phyloP scores from a whole-genome alignment of 2,888 invertebrate genomes.

The Sphinx pinastri region DNA sequence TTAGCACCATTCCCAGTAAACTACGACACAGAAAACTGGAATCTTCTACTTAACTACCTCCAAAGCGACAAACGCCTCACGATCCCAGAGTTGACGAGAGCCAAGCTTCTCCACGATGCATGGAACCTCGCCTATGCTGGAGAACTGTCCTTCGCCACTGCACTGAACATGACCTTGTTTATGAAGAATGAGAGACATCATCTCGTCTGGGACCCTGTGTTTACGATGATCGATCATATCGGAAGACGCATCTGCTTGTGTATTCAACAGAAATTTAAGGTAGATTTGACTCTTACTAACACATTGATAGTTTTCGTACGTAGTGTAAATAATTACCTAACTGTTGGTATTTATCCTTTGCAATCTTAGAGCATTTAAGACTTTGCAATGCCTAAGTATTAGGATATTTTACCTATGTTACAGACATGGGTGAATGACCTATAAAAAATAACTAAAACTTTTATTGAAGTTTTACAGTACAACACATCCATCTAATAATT shows the following conservation, averaged over 20 bases:
- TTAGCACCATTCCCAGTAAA: slow-evolving; percentile 92
- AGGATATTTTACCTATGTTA: too few species aligned
- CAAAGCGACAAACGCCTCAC: slow-evolving; percentile 77
- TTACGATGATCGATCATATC: slow-evolving; percentile 92
- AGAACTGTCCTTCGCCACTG: slow-evolving; percentile 89
- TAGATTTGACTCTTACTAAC: slow-evolving; percentile 49
- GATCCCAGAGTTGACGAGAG: slow-evolving; percentile 89
- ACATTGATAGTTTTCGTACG: too few species aligned
- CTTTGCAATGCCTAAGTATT: too few species aligned
- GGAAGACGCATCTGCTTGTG: slow-evolving; percentile 87
- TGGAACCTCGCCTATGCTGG: slow-evolving; percentile 92
- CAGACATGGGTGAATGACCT: too few species aligned
- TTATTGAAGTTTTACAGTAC: too few species aligned
- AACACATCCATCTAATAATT: too few species aligned
- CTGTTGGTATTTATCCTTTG: too few species aligned
- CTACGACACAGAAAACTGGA: slow-evolving; percentile 91
- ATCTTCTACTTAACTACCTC: slow-evolving; percentile 87
- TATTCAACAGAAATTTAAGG: slow-evolving; percentile 89
- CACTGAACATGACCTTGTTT: slow-evolving; percentile 91
- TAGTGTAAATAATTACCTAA: too few species aligned
- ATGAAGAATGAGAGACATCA: slow-evolving; percentile 89
- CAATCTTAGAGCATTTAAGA: too few species aligned
- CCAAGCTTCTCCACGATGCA: slow-evolving; percentile 90
- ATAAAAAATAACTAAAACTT: too few species aligned
- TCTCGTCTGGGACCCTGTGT: slow-evolving; percentile 92